phyloP scores from a whole-genome alignment of 2,888 invertebrate genomes.

The Diaprepes abbreviatus region DNA sequence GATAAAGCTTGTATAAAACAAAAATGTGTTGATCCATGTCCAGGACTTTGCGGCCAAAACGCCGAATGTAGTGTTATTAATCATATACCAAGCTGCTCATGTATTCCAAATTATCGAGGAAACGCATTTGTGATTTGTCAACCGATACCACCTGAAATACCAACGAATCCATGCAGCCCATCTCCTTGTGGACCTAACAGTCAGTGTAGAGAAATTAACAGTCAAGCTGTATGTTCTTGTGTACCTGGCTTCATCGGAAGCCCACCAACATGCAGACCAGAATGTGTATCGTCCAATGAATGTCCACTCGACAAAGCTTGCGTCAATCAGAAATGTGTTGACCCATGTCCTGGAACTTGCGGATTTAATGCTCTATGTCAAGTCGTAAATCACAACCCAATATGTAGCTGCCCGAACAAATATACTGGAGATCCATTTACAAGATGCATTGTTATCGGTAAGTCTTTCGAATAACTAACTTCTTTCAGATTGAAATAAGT shows the following conservation, averaged over 20 bases:
- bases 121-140: constrained; percentile 80
- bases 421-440: constrained; percentile 72
- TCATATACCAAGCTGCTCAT: constrained; percentile 83
- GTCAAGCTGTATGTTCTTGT: constrained; percentile 74
- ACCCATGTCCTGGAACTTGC: constrained; percentile 73
- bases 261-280: constrained; percentile 71
- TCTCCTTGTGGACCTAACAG: constrained; percentile 76
- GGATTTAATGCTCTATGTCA: constrained; percentile 71
- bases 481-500: no score
- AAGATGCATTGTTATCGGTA: constrained; percentile 62
- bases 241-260: constrained; percentile 68
- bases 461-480: no score
- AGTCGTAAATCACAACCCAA: constrained; percentile 73
- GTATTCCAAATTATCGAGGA: constrained; percentile 77
- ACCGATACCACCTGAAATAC: constrained; percentile 65
- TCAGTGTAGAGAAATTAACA: constrained; percentile 70
- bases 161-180: constrained; percentile 75
- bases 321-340: constrained; percentile 70
- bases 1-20: constrained; percentile 79
- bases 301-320: constrained; percentile 69
- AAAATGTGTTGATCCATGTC: constrained; percentile 80
- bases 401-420: constrained; percentile 71
- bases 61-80: constrained; percentile 81
- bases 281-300: constrained; percentile 69
- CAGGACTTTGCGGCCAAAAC: constrained; percentile 81